Evolutionary conservation across 2,888 invertebrate species (phyloP), one percentile per base, ranked within the genome.

Genomic region (Proisotoma minuta): DNA sequence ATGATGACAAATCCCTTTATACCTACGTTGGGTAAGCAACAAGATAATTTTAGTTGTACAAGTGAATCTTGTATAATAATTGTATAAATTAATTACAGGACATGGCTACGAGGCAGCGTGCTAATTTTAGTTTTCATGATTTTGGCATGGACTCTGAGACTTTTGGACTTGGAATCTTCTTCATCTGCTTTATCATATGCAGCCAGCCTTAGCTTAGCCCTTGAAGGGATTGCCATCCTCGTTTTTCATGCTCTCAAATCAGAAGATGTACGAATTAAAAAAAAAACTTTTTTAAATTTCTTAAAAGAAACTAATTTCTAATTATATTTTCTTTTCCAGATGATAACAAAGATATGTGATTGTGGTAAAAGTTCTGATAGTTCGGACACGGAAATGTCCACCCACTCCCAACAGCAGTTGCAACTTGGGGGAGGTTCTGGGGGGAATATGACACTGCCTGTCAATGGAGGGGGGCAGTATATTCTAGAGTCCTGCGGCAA

Each of bases 321-420:
- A n/a, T n/a, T n/a, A n/a, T n/a, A 43, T 23, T 2, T 22, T 50
- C 39, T 51, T 39, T 60, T 60, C 8, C 48, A 74, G 73, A 70
- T 73, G 64, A 66, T 72, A 66, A 66, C 70, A 62, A 74, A 72
- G 68, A 48, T 74, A 56, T 74, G 73, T 72, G 72, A 71, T 72
- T 74, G 73, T 65, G 71, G 70, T 34, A 74, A 72, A 63, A 68
- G 71, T 62, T 71, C 71, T 27, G 71, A 68, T 50, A 64, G 68
- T 57, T 70, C 72, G 66, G 72, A 74, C 58, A 72, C 73, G n/a
- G 73, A 70, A 59, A 74, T 74, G 73, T 74, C 73, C 1, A 74
- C 73, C 28, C 73, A 74, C 58, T 74, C 73, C 22, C 72, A 70
- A 56, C 72, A 74, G 49, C 72, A 72, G 57, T 63, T 72, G 22